phyloP scores from a whole-genome alignment of 35 echinoderm and acorn worm species.

The Apostichopus californicus region DNA sequence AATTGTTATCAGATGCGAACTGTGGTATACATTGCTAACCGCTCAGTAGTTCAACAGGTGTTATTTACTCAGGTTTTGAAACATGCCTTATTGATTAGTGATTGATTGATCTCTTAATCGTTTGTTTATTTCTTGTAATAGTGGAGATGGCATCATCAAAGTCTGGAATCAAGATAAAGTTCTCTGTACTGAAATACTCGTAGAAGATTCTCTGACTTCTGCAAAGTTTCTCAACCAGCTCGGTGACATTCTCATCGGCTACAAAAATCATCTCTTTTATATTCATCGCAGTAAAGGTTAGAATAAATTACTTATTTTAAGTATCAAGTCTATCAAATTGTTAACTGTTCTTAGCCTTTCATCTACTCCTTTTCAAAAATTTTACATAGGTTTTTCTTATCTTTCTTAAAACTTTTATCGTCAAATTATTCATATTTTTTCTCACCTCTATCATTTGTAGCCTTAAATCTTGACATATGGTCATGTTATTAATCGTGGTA shows the following conservation, averaged over 20 bases:
- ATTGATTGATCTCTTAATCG: too few species aligned
- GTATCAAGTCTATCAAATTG: too few species aligned
- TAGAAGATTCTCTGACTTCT: slow-evolving; percentile 67
- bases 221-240: slow-evolving; percentile 74
- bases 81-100: too few species aligned
- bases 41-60: neutral
- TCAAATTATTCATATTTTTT: too few species aligned
- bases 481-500: too few species aligned
- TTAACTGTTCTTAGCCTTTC: too few species aligned
- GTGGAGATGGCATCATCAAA: slow-evolving; percentile 86
- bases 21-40: too few species aligned
- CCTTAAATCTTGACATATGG: too few species aligned
- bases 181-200: slow-evolving; percentile 76
- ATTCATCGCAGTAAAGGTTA: slow-evolving; percentile 90
- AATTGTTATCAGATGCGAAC: too few species aligned
- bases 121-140: slow-evolving; percentile 23
- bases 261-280: slow-evolving; percentile 88
- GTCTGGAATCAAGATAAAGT: slow-evolving; percentile 79
- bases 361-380: neutral
- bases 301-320: neutral
- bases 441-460: too few species aligned
- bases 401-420: too few species aligned
- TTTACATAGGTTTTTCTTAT: neutral
- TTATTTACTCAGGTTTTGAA: too few species aligned
- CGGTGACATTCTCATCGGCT: slow-evolving; percentile 92